Evolutionary conservation across 2,888 invertebrate genomes (phyloP), one percentile per base, ranked within the genome.

Genomic region (Sinotaia quadrata): DNA sequence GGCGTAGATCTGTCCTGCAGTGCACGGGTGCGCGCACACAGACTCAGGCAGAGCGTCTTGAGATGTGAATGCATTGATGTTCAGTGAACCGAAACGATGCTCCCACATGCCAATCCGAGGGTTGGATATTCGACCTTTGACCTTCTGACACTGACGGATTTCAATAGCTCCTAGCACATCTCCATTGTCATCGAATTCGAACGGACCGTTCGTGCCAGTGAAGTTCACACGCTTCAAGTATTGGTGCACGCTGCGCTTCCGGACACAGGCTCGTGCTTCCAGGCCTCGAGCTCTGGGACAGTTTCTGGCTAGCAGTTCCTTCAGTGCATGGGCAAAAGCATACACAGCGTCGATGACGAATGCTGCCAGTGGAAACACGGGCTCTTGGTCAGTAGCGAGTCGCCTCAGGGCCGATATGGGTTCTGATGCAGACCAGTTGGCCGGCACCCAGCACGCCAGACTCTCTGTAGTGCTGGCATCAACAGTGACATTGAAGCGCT

Each of bases 131-230:
- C 18, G 65, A 15, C 10, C 67, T 15, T 65, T 59, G 10, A 24
- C 27, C 18, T 62, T 36, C 67, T 76, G 74, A 61, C 80, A 81
- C 60, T 85, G 83, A 15, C 75, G 69, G 15, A 85, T 69, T 47
- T 80, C 79, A 41, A 84, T 83, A 36, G 75, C 74, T 4, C 83
- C 80, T 31, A 78, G 67, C 2, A 80, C 71, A 62, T 85, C 84
- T 0, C 84, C 84, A 29, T 80, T 76, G 49, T 75, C 62, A 67
- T 85, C 81, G 66, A 85, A 85, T 15, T 76, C 69, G 41, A 83
- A 76, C 41, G 78, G 74, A 0, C 84, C 84, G 52, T 72, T 72
- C 24, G 77, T 74, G 10, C 84, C 82, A 10, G 71, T 58, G 57
- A 81, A 81, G 21, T 68, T 67, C 3, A 80, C 69, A 10, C 68